phyloP scores from a whole-genome alignment of 2,888 invertebrate genomes.

The Cosmia trapezina region DNA sequence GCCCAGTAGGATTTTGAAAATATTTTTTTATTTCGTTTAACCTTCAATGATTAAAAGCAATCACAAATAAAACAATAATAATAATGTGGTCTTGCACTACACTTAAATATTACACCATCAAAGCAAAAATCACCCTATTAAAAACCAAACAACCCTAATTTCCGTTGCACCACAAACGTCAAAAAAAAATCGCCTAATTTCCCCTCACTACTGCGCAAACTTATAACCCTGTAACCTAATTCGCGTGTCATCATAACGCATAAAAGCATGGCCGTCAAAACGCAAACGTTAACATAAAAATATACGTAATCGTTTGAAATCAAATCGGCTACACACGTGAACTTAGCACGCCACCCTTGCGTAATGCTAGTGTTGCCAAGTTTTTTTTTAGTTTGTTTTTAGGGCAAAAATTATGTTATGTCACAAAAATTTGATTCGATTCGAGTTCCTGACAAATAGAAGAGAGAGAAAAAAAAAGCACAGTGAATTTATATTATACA shows the following conservation, averaged over 20 bases:
- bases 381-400: conserved; percentile 20
- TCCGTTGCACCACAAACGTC: conserved; percentile 54
- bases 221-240: conserved; percentile 54
- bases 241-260: conserved; percentile 58
- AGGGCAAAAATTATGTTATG: conserved; percentile 1
- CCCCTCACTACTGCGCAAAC: conserved; percentile 53
- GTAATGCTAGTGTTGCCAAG: conserved; percentile 48
- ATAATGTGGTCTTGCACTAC: background rate
- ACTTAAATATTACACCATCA: background rate
- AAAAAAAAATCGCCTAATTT: conserved; percentile 36
- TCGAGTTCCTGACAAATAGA: too few relatives aligned
- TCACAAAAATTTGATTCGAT: background rate
- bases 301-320: conserved; percentile 67
- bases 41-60: background rate
- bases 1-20: background rate
- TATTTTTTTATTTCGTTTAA: background rate
- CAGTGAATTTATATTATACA: background rate
- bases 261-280: conserved; percentile 55
- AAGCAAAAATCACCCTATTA: background rate
- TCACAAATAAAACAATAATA: background rate
- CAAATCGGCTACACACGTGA: conserved; percentile 70
- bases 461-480: background rate
- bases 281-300: conserved; percentile 71
- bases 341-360: conserved; percentile 68
- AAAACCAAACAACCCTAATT: conserved; percentile 25